Conservation (phyloP, 2,888 invertebrate species). For the Erannis defoliaria region DNA sequence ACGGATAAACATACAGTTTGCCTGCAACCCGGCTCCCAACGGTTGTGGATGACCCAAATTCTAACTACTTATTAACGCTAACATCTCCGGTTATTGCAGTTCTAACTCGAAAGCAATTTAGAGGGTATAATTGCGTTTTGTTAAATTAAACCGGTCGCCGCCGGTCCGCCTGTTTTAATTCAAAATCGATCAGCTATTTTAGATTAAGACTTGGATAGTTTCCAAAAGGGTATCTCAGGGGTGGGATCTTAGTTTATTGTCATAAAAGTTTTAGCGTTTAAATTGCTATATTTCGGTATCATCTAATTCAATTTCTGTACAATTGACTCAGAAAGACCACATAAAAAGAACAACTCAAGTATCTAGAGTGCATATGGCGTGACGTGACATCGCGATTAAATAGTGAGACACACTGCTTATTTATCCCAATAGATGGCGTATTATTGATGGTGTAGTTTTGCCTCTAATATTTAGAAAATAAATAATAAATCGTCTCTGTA, state of each 20-base stretch:
- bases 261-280: conserved; percentile 25
- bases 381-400: too few species aligned
- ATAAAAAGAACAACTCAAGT: too few species aligned
- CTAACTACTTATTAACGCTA: conserved; percentile 54
- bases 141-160: conserved; percentile 34
- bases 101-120: conserved; percentile 45
- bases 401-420: too few species aligned
- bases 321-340: too few species aligned
- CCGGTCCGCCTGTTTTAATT: conserved; percentile 37
- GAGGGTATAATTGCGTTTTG: conserved; percentile 47
- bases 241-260: conserved; percentile 30
- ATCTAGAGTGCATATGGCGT: too few species aligned
- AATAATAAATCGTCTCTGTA: too few species aligned
- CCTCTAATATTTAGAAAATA: too few species aligned
- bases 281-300: conserved; percentile 4
- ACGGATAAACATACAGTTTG: conserved; percentile 21
- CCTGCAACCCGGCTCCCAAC: conserved; percentile 41
- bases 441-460: too few species aligned
- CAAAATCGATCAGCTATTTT: conserved; percentile 43
- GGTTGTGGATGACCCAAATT: conserved; percentile 56
- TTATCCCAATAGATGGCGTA: too few species aligned
- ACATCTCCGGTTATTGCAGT: conserved; percentile 48
- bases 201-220: conserved; percentile 43
- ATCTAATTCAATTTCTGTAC: background rate
- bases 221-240: conserved; percentile 31